A percentile compares a stretch with the other conserved stretches of the same genome.
Conservation (phyloP, 1,140 invertebrate species). For the Amyelois transitella region DNA sequence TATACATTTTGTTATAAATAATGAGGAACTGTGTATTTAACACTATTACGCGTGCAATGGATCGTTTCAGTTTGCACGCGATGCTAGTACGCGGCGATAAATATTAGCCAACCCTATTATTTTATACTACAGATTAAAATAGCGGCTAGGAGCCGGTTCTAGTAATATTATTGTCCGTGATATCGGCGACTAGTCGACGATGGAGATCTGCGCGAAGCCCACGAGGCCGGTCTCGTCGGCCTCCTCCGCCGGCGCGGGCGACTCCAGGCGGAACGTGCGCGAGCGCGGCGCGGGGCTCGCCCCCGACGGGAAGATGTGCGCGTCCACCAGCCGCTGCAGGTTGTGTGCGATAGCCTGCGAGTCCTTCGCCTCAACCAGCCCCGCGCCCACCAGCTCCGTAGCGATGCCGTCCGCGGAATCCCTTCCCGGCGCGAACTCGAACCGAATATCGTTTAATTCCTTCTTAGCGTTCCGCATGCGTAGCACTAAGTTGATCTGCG, state of each 20-base stretch:
- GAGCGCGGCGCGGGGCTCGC: slow-evolving; percentile 60
- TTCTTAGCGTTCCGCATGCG: slow-evolving; percentile 84
- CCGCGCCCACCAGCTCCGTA: slow-evolving; percentile 94
- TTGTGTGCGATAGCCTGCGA: slow-evolving; percentile 93
- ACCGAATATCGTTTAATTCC: slow-evolving; percentile 98
- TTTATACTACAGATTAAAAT: slow-evolving; percentile 2
- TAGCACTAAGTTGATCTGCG: slow-evolving; percentile 56
- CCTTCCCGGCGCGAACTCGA: slow-evolving; percentile 96
- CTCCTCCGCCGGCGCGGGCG: slow-evolving; percentile 83
- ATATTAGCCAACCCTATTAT: not conserved
- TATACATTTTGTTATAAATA: no score
- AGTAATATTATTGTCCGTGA: slow-evolving; percentile 5
- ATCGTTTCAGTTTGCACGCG: not conserved
- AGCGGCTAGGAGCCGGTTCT: not conserved
- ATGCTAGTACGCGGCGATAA: not conserved
- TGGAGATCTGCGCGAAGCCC: slow-evolving; percentile 97
- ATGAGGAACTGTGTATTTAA: no score
- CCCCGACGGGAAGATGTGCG: slow-evolving; percentile 34
- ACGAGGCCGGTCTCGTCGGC: slow-evolving; percentile 95
- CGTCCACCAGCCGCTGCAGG: slow-evolving; percentile 87
- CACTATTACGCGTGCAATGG: not conserved
- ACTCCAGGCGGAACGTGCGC: slow-evolving; percentile 91
- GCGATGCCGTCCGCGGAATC: slow-evolving; percentile 97
- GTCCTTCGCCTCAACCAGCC: slow-evolving; percentile 93
- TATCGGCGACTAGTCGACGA: slow-evolving; percentile 80